Evolutionary conservation across 2,113 vertebrate genomes (phyloP).

Genomic region (Sapajus apella): DNA sequence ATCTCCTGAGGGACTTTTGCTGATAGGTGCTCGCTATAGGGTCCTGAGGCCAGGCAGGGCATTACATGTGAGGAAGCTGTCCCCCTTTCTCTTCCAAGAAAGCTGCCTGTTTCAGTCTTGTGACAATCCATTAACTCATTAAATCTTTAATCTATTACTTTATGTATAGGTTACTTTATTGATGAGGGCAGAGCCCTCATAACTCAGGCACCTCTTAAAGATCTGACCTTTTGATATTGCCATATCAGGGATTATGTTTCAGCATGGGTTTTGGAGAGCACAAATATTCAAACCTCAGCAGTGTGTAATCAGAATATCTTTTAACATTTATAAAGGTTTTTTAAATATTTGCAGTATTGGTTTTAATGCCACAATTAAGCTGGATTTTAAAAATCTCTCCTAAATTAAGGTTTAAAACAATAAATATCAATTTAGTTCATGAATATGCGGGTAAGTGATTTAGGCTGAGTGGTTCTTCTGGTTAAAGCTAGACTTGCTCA

Average conservation of each 20-base stretch:
- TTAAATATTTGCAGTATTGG: not conserved
- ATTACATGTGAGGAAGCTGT: not conserved
- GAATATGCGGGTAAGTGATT: not conserved
- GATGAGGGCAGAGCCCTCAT: not conserved
- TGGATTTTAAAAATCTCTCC: not conserved
- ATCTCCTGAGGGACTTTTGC: not conserved
- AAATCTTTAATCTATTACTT: not conserved
- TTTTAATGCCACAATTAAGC: not conserved
- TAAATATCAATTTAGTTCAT: not conserved
- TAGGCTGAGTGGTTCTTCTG: not conserved
- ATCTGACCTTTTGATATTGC: not conserved
- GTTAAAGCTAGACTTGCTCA: not conserved
- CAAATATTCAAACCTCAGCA: not conserved
- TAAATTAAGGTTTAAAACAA: not conserved
- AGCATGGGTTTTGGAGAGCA: not conserved
- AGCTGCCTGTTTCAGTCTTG: not conserved
- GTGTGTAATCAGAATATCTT: not conserved
- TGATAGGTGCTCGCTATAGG: not conserved
- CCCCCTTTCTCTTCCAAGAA: not conserved
- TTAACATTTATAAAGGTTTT: not conserved
- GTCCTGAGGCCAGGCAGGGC: not conserved
- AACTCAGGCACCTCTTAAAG: not conserved
- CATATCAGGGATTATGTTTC: not conserved
- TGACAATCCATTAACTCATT: not conserved
- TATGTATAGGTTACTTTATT: not conserved